These are phyloP conservation scores for Amphiprion percula DNA, from an alignment of 2,113 vertebrate genomes.

Conservation along the genomic window DNA sequence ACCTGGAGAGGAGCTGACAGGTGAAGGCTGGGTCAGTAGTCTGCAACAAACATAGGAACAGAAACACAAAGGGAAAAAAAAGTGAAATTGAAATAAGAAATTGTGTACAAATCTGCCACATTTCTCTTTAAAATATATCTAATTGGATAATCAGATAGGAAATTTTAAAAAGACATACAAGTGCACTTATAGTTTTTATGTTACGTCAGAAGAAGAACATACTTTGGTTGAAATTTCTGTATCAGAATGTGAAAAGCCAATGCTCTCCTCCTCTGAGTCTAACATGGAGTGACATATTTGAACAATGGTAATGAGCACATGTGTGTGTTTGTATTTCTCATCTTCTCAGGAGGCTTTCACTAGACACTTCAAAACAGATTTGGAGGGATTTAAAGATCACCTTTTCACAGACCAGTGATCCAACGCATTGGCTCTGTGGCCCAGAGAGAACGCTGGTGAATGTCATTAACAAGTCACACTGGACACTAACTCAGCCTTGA, in stretches of 20 bases:
- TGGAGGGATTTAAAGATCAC: constrained; percentile 41
- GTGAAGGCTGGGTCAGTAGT: constrained; percentile 14
- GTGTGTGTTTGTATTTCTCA: constrained; percentile 11
- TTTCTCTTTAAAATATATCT: no score
- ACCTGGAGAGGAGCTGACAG: constrained; percentile 36
- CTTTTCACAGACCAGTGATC: constrained; percentile 39
- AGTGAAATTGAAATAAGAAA: not conserved
- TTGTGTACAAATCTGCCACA: no score
- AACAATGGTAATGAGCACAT: constrained; percentile 3
- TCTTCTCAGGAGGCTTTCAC: constrained; percentile 8
- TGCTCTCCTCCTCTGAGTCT: not conserved
- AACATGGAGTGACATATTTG: constrained; percentile 1
- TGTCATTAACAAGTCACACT: constrained; percentile 22
- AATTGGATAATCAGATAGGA: no score
- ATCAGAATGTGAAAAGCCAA: not conserved
- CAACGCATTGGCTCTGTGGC: constrained; percentile 26
- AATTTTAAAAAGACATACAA: no score
- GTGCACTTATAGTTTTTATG: no score
- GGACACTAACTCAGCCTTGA: constrained; percentile 20
- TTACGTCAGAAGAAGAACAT: no score
- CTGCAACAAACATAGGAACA: not conserved
- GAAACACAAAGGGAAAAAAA: not conserved
- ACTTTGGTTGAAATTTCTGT: no score
- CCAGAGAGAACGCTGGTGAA: constrained; percentile 23
- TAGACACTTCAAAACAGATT: constrained; percentile 33